Evolutionary conservation across 2,888 invertebrate genomes (phyloP).

Genomic region (Cryptocephalus primarius): DNA sequence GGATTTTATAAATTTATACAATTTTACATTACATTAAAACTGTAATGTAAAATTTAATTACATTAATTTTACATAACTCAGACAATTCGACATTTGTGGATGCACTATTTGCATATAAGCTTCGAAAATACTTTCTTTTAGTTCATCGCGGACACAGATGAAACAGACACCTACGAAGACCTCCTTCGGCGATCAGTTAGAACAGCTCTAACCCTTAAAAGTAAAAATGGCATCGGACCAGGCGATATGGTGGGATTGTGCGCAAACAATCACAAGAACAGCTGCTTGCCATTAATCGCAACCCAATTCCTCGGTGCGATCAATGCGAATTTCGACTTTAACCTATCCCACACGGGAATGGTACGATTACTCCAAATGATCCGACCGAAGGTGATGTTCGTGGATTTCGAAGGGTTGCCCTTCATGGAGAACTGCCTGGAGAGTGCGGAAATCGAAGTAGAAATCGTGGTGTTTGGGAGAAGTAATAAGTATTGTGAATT

Average conservation of each 20-base stretch:
- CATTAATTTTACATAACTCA: too few species aligned
- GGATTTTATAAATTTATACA: too few species aligned
- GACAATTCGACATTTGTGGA: too few species aligned
- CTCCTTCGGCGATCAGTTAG: slow-evolving; percentile 7
- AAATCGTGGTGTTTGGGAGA: slow-evolving; percentile 21
- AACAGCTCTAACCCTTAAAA: slow-evolving; percentile 7
- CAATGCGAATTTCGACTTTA: slow-evolving; percentile 22
- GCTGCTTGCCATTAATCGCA: slow-evolving; percentile 37
- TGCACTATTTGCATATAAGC: too few species aligned
- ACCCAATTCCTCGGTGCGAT: slow-evolving; percentile 36
- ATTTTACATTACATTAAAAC: too few species aligned
- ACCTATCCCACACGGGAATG: slow-evolving; percentile 15
- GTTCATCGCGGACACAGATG: slow-evolving; percentile 9
- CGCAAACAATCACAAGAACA: slow-evolving; percentile 7
- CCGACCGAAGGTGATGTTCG: slow-evolving; percentile 14
- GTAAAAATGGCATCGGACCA: slow-evolving; percentile 5
- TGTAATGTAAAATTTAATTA: too few species aligned
- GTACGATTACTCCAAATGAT: slow-evolving; percentile 7
- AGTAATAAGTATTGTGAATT: slow-evolving; percentile 12
- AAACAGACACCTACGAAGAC: slow-evolving; percentile 7
- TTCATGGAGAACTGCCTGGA: slow-evolving; percentile 12
- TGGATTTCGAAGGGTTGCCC: slow-evolving; percentile 7
- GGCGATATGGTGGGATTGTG: not conserved
- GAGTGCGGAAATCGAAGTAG: slow-evolving; percentile 9
- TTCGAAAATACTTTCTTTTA: slow-evolving; percentile 1